Conservation (phyloP, 2,113 vertebrate species). For the Ochotona curzoniae region DNA sequence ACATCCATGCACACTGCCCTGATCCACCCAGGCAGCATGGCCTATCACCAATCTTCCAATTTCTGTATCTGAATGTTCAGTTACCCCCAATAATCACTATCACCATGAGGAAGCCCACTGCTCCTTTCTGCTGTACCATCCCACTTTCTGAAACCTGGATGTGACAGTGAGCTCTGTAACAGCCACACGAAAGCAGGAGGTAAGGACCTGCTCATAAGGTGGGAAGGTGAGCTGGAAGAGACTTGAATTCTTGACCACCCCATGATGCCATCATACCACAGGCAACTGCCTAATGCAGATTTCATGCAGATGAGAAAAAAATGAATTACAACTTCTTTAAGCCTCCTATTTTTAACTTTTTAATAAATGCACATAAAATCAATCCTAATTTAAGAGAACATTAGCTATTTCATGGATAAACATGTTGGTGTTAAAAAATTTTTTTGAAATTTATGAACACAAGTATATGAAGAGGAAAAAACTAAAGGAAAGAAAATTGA, state of each 20-base stretch:
- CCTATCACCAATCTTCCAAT: background rate
- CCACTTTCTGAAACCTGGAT: background rate
- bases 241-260: background rate
- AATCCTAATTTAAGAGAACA: background rate
- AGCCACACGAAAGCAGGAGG: background rate
- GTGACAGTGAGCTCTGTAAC: background rate
- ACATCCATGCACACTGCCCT: background rate
- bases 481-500: background rate
- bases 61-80: background rate
- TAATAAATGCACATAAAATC: background rate
- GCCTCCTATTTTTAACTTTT: background rate
- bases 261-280: background rate
- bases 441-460: no score
- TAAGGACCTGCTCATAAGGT: fast-evolving
- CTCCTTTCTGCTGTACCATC: background rate
- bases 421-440: no score
- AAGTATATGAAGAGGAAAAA: background rate
- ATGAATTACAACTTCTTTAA: background rate
- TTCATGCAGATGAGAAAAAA: background rate
- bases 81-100: background rate
- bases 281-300: background rate
- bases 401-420: no score
- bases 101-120: background rate
- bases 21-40: background rate
- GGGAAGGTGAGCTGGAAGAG: background rate